A percentile compares a stretch with the other conserved stretches of the same genome.
phyloP scores from a whole-genome alignment of 2,113 vertebrate species.

The Cochlearius cochlearius region DNA sequence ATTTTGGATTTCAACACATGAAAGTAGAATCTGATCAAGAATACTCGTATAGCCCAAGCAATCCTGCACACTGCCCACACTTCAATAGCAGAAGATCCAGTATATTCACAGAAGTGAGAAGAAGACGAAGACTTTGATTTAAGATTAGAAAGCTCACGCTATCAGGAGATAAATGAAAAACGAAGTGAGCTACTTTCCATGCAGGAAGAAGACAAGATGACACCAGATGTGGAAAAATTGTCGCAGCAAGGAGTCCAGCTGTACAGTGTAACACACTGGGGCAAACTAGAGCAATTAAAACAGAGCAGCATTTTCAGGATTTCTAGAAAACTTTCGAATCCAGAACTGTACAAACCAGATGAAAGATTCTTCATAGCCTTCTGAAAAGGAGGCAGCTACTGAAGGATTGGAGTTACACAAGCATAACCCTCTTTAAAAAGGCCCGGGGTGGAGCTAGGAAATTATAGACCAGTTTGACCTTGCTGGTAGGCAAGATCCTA shows the following conservation, averaged over 20 bases:
- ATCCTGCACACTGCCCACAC: background rate
- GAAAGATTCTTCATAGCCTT: background rate
- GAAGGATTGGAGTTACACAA: background rate
- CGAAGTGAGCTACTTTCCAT: background rate
- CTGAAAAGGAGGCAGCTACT: background rate
- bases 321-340: background rate
- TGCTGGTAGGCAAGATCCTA: slow-evolving; percentile 29
- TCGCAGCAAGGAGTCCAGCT: rapidly evolving
- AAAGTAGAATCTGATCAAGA: background rate
- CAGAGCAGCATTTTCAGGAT: background rate
- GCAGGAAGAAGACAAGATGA: background rate
- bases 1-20: background rate
- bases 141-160: background rate
- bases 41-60: background rate
- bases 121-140: background rate
- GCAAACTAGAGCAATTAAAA: background rate
- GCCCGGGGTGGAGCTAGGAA: background rate
- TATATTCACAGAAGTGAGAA: background rate
- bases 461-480: slow-evolving; percentile 51
- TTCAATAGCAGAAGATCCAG: background rate
- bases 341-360: background rate
- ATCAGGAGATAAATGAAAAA: background rate
- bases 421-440: background rate
- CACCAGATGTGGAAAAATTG: background rate
- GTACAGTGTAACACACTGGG: background rate